These are phyloP conservation scores for Tenthredo distinguenda DNA, from an alignment of 2,888 invertebrate genomes.

Conservation along the genomic window DNA sequence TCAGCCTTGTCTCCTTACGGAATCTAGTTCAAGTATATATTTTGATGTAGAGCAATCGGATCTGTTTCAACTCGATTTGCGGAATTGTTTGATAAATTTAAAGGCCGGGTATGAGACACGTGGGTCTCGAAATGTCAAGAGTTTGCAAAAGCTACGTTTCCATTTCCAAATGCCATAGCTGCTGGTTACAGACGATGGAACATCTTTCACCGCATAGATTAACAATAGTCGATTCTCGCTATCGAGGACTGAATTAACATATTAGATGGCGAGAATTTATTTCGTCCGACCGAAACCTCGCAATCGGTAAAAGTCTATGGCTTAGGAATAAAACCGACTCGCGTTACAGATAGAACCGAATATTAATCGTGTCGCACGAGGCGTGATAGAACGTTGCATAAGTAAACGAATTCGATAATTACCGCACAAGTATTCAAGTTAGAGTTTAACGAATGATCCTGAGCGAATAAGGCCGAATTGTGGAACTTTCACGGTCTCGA, in stretches of 20 bases:
- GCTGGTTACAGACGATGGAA: not conserved
- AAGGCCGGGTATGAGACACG: not conserved
- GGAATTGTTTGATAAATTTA: not conserved
- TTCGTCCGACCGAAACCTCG: not conserved
- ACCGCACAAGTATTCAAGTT: not conserved
- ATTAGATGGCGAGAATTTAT: not conserved
- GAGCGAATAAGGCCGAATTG: not conserved
- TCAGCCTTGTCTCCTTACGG: not conserved
- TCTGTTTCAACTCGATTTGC: not conserved
- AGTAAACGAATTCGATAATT: not conserved
- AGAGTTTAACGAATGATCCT: not conserved
- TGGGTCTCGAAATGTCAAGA: not conserved
- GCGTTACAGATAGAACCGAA: not conserved
- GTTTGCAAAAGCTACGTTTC: not conserved
- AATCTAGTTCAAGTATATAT: constrained; percentile 45
- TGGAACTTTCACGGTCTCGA: not conserved
- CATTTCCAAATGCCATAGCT: not conserved
- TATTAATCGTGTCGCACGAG: not conserved
- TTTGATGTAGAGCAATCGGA: not conserved
- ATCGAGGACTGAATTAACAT: constrained; percentile 22
- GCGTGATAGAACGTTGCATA: not conserved
- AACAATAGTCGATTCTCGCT: not conserved
- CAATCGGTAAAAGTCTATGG: not conserved
- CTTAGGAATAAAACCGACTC: not conserved
- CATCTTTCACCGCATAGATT: not conserved